These are phyloP conservation scores for Lipophrys pholis DNA, from an alignment of 2,113 vertebrate genomes.

Conservation along the genomic window DNA sequence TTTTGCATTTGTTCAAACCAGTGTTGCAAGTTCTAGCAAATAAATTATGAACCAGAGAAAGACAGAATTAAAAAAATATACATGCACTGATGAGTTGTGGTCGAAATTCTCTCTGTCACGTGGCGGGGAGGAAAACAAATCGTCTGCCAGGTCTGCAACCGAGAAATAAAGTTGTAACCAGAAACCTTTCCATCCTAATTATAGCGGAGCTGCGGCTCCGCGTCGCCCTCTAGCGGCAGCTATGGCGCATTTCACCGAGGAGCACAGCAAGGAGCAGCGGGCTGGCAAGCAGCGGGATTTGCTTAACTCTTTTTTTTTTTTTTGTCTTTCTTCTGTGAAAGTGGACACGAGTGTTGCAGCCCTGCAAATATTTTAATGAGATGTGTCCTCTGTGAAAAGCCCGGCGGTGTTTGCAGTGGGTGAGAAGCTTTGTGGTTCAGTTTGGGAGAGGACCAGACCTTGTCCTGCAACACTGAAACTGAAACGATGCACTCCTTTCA, in stretches of 20 bases:
- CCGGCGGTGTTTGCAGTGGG: neutral
- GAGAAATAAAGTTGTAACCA: constrained; percentile 27
- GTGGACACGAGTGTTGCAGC: neutral
- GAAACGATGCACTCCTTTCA: neutral
- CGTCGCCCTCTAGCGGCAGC: constrained; percentile 59
- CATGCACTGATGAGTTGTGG: too few species aligned
- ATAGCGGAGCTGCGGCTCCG: constrained; percentile 20
- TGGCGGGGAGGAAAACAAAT: neutral
- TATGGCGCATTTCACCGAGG: constrained; percentile 15
- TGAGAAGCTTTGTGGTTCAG: neutral
- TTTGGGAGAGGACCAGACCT: neutral
- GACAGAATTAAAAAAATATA: too few species aligned
- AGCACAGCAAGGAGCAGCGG: constrained; percentile 12
- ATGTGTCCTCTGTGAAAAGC: neutral
- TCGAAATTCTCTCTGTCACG: neutral
- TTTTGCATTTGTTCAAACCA: too few species aligned
- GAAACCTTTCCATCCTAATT: constrained; percentile 57
- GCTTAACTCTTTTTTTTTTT: neutral
- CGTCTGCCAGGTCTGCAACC: neutral
- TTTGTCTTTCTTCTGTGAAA: too few species aligned
- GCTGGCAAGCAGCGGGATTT: constrained; percentile 37
- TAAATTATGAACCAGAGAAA: too few species aligned
- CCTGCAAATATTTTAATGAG: neutral
- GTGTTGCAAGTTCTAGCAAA: too few species aligned
- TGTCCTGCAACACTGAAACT: neutral